phyloP scores from a whole-genome alignment of 2,797 vertebrate species.

The Tenualosa ilisha region DNA sequence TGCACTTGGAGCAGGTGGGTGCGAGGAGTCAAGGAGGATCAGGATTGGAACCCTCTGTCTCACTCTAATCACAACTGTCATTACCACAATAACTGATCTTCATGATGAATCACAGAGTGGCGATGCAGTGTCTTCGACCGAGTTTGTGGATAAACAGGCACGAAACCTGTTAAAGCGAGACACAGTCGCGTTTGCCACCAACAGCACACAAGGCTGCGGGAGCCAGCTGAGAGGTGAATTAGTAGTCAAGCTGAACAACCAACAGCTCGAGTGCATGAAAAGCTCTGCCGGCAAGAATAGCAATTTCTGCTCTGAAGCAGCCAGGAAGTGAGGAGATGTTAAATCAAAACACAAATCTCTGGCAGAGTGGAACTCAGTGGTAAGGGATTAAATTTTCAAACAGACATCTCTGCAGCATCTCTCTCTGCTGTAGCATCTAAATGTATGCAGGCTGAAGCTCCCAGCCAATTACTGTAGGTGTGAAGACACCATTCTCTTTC shows the following conservation, averaged over 20 bases:
- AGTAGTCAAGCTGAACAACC: conserved; percentile 6
- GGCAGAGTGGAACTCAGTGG: not conserved
- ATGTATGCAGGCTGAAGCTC: not conserved
- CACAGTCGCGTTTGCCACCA: not conserved
- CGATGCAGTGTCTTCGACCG: not conserved
- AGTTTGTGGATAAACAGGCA: not conserved
- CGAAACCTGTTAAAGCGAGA: not conserved
- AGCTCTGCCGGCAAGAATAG: not conserved
- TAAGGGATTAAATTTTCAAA: not conserved
- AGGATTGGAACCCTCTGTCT: not conserved
- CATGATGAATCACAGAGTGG: not conserved
- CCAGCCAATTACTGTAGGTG: not conserved
- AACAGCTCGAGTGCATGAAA: not conserved
- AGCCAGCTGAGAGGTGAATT: not conserved
- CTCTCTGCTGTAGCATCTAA: not conserved
- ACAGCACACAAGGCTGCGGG: not conserved
- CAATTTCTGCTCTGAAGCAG: not conserved
- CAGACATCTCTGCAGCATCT: not conserved
- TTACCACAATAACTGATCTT: not conserved
- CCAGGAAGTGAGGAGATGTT: not conserved
- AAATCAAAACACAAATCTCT: not conserved
- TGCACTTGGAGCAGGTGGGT: not conserved
- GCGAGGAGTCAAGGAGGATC: not conserved
- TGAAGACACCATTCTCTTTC: not conserved
- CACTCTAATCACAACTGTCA: not conserved